phyloP scores from a whole-genome alignment of 2,113 vertebrate species.

The Canis aureus region DNA sequence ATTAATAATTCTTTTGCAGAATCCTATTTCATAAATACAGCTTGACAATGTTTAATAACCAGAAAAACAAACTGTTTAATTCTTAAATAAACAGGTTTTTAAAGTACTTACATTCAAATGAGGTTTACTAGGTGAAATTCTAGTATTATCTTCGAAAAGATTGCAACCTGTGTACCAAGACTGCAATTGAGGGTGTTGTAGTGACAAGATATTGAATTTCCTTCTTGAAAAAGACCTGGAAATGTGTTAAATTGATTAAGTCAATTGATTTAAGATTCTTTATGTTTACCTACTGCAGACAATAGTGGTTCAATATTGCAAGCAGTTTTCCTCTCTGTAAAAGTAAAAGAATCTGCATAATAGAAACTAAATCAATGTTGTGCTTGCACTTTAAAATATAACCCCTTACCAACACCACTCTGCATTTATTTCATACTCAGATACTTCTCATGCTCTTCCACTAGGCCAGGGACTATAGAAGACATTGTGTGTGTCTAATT shows the following conservation, averaged over 20 bases:
- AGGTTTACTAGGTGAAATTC: slow-evolving; percentile 8
- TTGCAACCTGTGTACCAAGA: background rate
- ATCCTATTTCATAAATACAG: slow-evolving; percentile 39
- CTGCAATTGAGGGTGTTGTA: background rate
- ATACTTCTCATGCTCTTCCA: slow-evolving; percentile 18
- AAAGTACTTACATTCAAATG: slow-evolving; percentile 19
- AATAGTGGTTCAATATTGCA: background rate
- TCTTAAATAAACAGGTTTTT: slow-evolving; percentile 14
- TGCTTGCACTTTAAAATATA: slow-evolving; percentile 22
- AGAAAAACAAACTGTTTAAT: slow-evolving; percentile 52
- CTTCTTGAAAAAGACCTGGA: slow-evolving; percentile 1
- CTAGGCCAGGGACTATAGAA: slow-evolving; percentile 14
- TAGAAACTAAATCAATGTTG: background rate
- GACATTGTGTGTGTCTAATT: background rate
- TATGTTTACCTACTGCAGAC: slow-evolving; percentile 38
- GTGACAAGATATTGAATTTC: slow-evolving; percentile 45
- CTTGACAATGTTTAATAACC: slow-evolving; percentile 11
- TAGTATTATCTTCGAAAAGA: slow-evolving; percentile 43
- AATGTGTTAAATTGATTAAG: slow-evolving; percentile 37
- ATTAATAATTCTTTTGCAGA: slow-evolving; percentile 69
- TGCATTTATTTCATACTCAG: slow-evolving; percentile 5
- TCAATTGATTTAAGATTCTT: slow-evolving; percentile 40
- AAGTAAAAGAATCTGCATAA: slow-evolving; percentile 61
- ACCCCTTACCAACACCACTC: background rate
- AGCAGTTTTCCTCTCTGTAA: slow-evolving; percentile 55